Base-by-base conservation (phyloP, 2,113 vertebrate species). In the Morone chrysops region DNA sequence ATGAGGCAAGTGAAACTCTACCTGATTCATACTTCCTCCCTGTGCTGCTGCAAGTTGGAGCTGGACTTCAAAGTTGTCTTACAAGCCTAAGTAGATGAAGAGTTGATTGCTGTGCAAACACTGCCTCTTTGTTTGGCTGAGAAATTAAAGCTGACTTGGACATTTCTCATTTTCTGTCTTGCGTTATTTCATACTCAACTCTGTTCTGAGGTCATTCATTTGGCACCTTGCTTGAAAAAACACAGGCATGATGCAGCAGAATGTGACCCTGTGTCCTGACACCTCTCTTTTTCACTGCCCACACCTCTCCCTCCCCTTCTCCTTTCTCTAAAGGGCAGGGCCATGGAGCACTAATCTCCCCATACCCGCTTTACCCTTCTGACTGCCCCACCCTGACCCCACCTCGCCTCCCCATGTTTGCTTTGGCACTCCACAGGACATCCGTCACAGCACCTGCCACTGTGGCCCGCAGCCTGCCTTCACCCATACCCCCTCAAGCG, bases 391-490 rank as follows among this genome's bases (percentile, higher is more conserved):
- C 91, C 91, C 91, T 89, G 84, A 91, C 87, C 89, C 86, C 82
- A 87, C 83, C 90, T 91, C 70, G 36, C 84, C 78, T 83, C 48
- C 50, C 85, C 74, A 75, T 91, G 92, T 94, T 94, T 94, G 80
- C 81, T 90, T 92, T 93, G 90, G 92, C 94, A 90, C 86, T 84
- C 74, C 70, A 18, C 51, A 47, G 84, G 66, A 89, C 92, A 95
- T 95, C 89, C 86, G 78, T 94, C 94, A 94, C 75, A 88, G 82
- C 93, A 94, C 93, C 92, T 95, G 95, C 91, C 91, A 89, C 80
- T 85, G 81, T 38, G 50, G 88, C 83, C 80, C 40, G 73, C 57
- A 59, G 86, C 81, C 73, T 83, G 87, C 91, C 81, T 89, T 83
- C 84, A 72, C 72, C 82, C 87, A 70, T 82, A 91, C 72, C 83